Evolutionary conservation across 1,140 invertebrate species (phyloP).

Genomic region (Temnothorax curvispinosus): DNA sequence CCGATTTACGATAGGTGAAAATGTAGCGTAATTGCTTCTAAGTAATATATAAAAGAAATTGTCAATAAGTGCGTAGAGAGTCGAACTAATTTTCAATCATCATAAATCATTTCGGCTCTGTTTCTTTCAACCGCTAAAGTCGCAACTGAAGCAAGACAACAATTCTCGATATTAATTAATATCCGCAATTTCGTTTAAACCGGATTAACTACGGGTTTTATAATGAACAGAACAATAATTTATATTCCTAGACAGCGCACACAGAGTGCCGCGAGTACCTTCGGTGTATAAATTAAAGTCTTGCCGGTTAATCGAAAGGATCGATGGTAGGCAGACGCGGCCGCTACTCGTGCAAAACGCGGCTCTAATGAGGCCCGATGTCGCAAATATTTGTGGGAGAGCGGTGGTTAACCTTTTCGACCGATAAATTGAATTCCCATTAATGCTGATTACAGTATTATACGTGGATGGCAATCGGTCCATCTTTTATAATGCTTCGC

Average conservation of each 20-base stretch:
- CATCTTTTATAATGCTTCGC: slow-evolving; percentile 38
- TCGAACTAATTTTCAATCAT: background rate
- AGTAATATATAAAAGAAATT: background rate
- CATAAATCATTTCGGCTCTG: background rate
- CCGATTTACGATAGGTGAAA: background rate
- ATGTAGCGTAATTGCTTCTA: background rate
- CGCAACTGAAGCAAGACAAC: background rate
- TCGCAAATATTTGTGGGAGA: slow-evolving; percentile 67
- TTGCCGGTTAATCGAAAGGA: slow-evolving; percentile 22
- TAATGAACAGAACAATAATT: slow-evolving; percentile 36
- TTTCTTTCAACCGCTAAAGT: background rate
- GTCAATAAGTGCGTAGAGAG: background rate
- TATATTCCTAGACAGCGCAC: slow-evolving; percentile 39
- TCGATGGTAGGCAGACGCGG: slow-evolving; percentile 14
- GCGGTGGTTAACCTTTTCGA: slow-evolving; percentile 65
- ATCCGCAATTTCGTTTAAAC: slow-evolving; percentile 32
- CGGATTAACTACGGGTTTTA: background rate
- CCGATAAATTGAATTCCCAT: slow-evolving; percentile 68
- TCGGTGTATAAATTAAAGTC: slow-evolving; percentile 48
- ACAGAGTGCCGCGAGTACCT: slow-evolving; percentile 9
- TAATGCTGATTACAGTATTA: slow-evolving; percentile 58
- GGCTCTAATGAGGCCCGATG: slow-evolving; percentile 48
- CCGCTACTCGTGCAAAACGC: slow-evolving; percentile 16
- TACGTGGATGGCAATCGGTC: background rate
- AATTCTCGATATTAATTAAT: slow-evolving; percentile 44